Evolutionary conservation across 2,888 invertebrate species (phyloP).

Genomic region (Acleris sparsana): DNA sequence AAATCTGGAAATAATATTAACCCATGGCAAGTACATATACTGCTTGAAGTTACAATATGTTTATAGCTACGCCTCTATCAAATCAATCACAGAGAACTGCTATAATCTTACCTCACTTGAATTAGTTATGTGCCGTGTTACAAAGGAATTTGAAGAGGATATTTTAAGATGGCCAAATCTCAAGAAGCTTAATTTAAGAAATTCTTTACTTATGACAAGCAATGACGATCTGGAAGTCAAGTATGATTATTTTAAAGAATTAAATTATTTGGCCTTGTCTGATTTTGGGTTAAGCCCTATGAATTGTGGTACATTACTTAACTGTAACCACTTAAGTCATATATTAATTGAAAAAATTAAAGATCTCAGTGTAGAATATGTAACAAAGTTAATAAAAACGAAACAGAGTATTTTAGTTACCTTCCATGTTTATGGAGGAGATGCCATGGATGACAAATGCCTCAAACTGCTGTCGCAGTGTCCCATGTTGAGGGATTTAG

Average conservation of each 20-base stretch:
- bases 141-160: slow-evolving; percentile 63
- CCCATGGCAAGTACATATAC: slow-evolving; percentile 61
- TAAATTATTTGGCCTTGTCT: slow-evolving; percentile 64
- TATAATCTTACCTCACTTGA: slow-evolving; percentile 65
- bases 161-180: slow-evolving; percentile 64
- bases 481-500: slow-evolving; percentile 62
- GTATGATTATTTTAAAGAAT: slow-evolving; percentile 62
- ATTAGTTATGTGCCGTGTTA: slow-evolving; percentile 72
- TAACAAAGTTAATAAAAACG: slow-evolving; percentile 59
- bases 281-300: slow-evolving; percentile 68
- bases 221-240: slow-evolving; percentile 57
- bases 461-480: slow-evolving; percentile 64
- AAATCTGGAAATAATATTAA: slow-evolving; percentile 58
- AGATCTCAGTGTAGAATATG: slow-evolving; percentile 59
- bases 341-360: slow-evolving; percentile 74
- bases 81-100: slow-evolving; percentile 62
- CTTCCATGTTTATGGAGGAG: slow-evolving; percentile 71
- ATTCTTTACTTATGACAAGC: slow-evolving; percentile 60
- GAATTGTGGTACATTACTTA: slow-evolving; percentile 65
- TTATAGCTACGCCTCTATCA: slow-evolving; percentile 61
- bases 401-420: slow-evolving; percentile 60
- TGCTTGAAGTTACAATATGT: slow-evolving; percentile 70
- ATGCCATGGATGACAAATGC: slow-evolving; percentile 65
- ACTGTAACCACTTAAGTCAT: slow-evolving; percentile 63
- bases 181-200: slow-evolving; percentile 67